Base-by-base conservation (phyloP, 2,797 vertebrate species). In the Salmo trutta region DNA sequence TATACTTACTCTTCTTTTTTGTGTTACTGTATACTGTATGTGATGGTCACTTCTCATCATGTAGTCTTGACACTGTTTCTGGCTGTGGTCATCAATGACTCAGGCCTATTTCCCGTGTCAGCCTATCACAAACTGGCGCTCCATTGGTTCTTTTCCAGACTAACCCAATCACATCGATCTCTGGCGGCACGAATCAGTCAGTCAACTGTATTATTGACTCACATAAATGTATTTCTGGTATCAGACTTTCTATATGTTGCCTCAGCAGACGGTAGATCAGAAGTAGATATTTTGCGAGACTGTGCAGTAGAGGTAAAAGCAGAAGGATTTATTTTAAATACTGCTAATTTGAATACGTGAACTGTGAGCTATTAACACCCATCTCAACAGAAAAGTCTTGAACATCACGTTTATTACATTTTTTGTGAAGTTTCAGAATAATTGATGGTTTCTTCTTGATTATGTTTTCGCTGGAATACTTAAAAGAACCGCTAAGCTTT, bases 401-500 rank as follows among this genome's bases (percentile, higher is more conserved):
- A 72, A 54, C 36, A 17, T 41, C 59, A 36, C 29, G 24, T 62
- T 21, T 21, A 17, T 36, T n/a, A 15, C 19, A 47, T 21, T 69
- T 75, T 47, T 73, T 70, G 36, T 82, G 29, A 79, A 1, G 5
- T 85, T 82, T 83, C 77, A 79, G 72, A 82, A 41, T 5, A 81
- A 76, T 90, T 88, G 89, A 83, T 88, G 88, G 81, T 4, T 80
- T 82, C 16, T 21, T 77, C 29, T 21, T 78, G 3, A 72, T 79
- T 73, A 71, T 71, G 74, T 80, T 77, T 79, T 67, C 72, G 54
- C 82, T 90, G 82, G 71, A 82, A 64, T 72, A 81, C 33, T 81
- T 83, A 80, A 85, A 76, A 54, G 19, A 21, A 84, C 82, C 86
- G 89, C 89, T 90, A 88, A 88, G 83, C 72, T 86, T 86, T 88